A percentile compares a stretch with the other conserved stretches of the same genome.
Conservation (phyloP, 2,113 vertebrate species). For the Cryptotis parvus region DNA sequence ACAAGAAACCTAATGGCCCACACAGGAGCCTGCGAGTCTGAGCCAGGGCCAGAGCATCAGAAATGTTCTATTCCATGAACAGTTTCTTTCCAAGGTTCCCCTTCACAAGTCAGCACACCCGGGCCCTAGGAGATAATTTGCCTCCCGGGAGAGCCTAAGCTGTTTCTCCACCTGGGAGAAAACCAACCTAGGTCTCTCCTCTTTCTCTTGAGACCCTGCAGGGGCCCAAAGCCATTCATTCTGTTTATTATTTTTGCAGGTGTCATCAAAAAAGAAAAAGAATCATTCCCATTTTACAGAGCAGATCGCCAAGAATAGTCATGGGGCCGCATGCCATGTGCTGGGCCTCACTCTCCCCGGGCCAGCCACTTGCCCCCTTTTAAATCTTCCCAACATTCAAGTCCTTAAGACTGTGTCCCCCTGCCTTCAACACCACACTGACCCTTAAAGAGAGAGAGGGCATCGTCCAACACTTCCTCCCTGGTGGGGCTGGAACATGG, state of each 20-base stretch:
- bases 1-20: conserved; percentile 38
- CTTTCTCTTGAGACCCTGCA: background rate
- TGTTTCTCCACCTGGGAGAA: conserved; percentile 1
- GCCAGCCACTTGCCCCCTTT: background rate
- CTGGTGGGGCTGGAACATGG: background rate
- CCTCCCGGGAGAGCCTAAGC: background rate
- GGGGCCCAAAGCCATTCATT: background rate
- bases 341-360: background rate
- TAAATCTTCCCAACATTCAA: no score
- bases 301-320: background rate
- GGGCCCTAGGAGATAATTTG: rapidly evolving
- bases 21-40: background rate
- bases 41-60: background rate
- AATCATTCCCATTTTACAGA: conserved; percentile 3
- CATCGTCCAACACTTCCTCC: conserved; percentile 31
- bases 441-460: background rate
- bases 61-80: background rate
- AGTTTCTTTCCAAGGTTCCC: background rate
- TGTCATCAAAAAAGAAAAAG: background rate
- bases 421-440: background rate
- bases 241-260: background rate
- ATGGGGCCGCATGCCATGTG: no score
- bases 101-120: background rate
- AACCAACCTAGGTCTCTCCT: background rate
- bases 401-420: background rate